Evolutionary conservation across 2,888 invertebrate species (phyloP).

Genomic region (Hydraecia micacea): DNA sequence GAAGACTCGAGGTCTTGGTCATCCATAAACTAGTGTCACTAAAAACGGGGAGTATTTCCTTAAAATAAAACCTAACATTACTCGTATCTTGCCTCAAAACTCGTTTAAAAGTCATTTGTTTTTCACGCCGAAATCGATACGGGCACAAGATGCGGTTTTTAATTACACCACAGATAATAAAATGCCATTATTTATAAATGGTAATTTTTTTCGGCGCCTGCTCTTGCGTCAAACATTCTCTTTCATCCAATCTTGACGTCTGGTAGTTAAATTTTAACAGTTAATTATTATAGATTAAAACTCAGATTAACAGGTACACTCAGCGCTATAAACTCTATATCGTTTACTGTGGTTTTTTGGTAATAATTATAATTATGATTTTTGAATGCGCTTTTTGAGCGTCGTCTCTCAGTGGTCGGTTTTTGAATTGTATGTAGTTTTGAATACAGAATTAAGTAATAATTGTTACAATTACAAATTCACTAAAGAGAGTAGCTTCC

Average conservation of each 20-base stretch:
- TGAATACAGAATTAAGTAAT: not conserved
- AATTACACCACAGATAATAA: constrained; percentile 46
- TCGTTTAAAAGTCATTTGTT: constrained; percentile 14
- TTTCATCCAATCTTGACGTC: constrained; percentile 51
- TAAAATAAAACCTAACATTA: not conserved
- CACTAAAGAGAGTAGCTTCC: not conserved
- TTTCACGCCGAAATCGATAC: constrained; percentile 3
- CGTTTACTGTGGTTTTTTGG: constrained; percentile 54
- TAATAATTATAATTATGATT: constrained; percentile 55
- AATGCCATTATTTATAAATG: constrained; percentile 35
- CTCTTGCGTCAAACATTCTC: constrained; percentile 27
- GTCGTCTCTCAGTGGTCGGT: constrained; percentile 42
- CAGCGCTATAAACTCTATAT: constrained; percentile 56
- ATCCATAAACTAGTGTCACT: not conserved
- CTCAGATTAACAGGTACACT: constrained; percentile 56
- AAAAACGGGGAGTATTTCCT: not conserved
- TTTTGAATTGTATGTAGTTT: constrained; percentile 25
- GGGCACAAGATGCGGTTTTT: constrained; percentile 13
- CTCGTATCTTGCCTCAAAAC: not conserved
- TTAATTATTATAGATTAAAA: constrained; percentile 66
- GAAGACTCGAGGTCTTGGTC: not conserved
- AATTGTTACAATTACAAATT: not conserved
- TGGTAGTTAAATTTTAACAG: constrained; percentile 59
- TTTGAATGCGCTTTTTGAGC: constrained; percentile 47
- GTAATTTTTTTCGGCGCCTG: constrained; percentile 45